Evolutionary conservation across 2,113 vertebrate genomes (phyloP).

Genomic region (Arenaria interpres): DNA sequence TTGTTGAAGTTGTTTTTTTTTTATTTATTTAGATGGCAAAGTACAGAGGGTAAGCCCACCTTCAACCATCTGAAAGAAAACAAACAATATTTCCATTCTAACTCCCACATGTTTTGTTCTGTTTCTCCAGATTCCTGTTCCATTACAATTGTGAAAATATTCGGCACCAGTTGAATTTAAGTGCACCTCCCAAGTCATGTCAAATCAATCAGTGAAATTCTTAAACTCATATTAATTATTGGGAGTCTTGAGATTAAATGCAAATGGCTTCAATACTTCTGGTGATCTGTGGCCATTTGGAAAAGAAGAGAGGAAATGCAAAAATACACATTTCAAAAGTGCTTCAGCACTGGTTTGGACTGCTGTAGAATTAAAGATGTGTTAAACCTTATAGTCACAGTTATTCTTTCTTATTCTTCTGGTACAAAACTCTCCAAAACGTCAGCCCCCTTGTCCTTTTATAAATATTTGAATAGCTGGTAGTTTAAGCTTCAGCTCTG

Average conservation of each 20-base stretch:
- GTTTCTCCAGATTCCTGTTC: background rate
- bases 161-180: background rate
- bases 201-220: background rate
- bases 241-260: background rate
- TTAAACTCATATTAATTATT: background rate
- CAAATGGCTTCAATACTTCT: background rate
- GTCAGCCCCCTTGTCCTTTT: background rate
- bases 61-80: background rate
- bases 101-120: fast-evolving
- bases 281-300: background rate
- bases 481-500: background rate
- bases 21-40: background rate
- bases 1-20: background rate
- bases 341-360: background rate
- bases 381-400: background rate
- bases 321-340: background rate
- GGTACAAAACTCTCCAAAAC: background rate
- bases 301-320: background rate
- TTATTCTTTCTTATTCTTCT: background rate
- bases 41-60: background rate
- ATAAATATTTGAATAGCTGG: background rate
- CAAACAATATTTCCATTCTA: background rate
- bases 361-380: background rate
- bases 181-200: background rate
- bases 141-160: background rate